Evolutionary conservation across 2,888 invertebrate genomes (phyloP), one percentile per base, ranked within the genome.

Genomic region (Aleiodes alternator): DNA sequence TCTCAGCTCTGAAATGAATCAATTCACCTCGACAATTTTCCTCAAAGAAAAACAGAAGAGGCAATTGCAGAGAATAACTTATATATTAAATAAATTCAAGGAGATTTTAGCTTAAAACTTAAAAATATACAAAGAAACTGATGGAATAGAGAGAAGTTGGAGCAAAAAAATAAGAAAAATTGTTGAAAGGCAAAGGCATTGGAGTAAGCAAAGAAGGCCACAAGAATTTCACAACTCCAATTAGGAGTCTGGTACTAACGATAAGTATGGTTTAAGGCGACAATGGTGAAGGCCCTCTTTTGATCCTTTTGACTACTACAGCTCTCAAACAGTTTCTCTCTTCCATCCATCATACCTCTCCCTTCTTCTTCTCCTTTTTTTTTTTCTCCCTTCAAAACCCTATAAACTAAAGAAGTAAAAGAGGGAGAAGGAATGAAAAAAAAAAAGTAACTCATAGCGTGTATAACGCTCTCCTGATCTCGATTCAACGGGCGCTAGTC

Each of bases 161-260:
- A 34, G 43, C 7, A 43, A 43, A 43, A 43, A 3, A n/a, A 23
- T 64, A 48, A 64, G 16, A 34, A 43, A 64, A 64, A 43, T 48
- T 23, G 64, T 43, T 43, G 43, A 43, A 43, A 43, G 43, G 11
- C 48, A 64, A 64, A 64, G 59, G 64, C 48, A 43, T 64, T 64
- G 9, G 11, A 16, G 43, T 43, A 48, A 64, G 43, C 48, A 48
- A 64, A 64, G 66, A 69, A 73, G 53, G 31, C 68, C n/a, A 38
- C 56, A 50, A 53, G 43, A 16, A 70, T 61, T 73, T 75, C 69
- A 66, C 72, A 76, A 77, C 77, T 78, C 76, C 77, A 80, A 81
- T 81, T 81, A 80, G 80, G 78, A 78, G 78, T 72, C 76, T 55
- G 69, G 72, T 71, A 79, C 77, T 78, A 81, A 79, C 76, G 79